Conservation (phyloP, 2,888 invertebrate genomes). For the Carpatolechia fugitivella region DNA sequence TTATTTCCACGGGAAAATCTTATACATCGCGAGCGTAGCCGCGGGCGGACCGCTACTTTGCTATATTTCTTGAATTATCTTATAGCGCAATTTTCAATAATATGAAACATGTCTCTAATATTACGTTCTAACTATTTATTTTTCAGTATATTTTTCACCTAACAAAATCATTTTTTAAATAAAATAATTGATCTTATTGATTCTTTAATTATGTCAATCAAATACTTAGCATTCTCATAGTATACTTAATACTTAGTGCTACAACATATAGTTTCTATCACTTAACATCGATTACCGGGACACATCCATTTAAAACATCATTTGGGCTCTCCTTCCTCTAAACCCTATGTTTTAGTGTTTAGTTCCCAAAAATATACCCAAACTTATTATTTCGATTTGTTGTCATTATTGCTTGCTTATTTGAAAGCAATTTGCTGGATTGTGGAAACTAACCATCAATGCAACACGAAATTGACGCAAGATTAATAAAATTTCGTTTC, state of each 20-base stretch:
- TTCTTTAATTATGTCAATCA: too few species aligned
- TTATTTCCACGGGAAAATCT: too few species aligned
- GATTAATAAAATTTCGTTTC: neutral
- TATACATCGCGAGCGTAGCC: too few species aligned
- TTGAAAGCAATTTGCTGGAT: neutral
- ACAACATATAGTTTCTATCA: conserved; percentile 24
- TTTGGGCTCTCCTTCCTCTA: conserved; percentile 30
- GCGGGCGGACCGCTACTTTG: too few species aligned
- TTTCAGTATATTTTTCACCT: neutral
- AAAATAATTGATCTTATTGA: too few species aligned
- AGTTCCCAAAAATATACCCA: neutral
- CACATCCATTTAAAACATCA: conserved; percentile 42
- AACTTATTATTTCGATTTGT: neutral
- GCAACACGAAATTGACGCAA: neutral
- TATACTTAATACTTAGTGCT: too few species aligned
- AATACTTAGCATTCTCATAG: too few species aligned
- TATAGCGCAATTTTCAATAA: neutral
- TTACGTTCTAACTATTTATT: too few species aligned
- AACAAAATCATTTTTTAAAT: too few species aligned
- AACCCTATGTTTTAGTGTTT: conserved; percentile 14
- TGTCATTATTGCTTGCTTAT: neutral
- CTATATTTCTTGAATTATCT: neutral
- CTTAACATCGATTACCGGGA: conserved; percentile 22
- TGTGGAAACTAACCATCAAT: neutral
- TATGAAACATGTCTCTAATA: too few species aligned